Evolutionary conservation across 2,888 invertebrate genomes (phyloP), one percentile per base, ranked within the genome.

Genomic region (Agrotis segetum): DNA sequence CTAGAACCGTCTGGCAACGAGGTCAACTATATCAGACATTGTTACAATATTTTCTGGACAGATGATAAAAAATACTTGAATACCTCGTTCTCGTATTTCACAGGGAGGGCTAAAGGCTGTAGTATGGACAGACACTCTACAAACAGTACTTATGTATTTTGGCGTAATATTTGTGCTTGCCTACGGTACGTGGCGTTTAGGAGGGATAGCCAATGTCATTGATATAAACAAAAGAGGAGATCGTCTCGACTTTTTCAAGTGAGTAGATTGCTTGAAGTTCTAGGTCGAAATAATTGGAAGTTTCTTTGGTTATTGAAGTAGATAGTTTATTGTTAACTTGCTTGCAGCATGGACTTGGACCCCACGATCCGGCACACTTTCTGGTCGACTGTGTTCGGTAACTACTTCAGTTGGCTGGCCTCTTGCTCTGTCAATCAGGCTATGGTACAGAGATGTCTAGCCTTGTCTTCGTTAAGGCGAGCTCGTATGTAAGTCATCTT

Each of bases 401-500:
- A 98, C 88, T 98, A 97, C 89, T 97, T 98, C 86, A 97, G 97
- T 81, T 98, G 98, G 98, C 93, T 98, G 67, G 98, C 98, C 0
- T 97, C 98, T 1, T 98, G 98, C 89, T 98, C 98, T 1, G 98
- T 98, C 17, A 98, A 98, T 91, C 98, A 98, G 92, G 98, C 98
- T 0, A 98, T 98, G 98, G 98, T 99, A 2, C 98, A 99, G 88
- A 94, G 98, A 81, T 98, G 98, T 85, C 95, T 98, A 3, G 97
- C 98, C 0, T 97, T 98, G 91, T 97, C 98, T 0, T 97, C 98
- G 16, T 92, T 98, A 47, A 96, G 93, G 87, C 97, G 97, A 83
- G 98, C 98, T 29, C 97, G 97, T 90, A 96, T 97, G 98, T 98
- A 93, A 96, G 97, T 95, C 67, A 17, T 34, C 17, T 46, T n/a